Evolutionary conservation across 1,140 invertebrate species (phyloP), one percentile per base, ranked within the genome.

Genomic region (Asbolus verrucosus): DNA sequence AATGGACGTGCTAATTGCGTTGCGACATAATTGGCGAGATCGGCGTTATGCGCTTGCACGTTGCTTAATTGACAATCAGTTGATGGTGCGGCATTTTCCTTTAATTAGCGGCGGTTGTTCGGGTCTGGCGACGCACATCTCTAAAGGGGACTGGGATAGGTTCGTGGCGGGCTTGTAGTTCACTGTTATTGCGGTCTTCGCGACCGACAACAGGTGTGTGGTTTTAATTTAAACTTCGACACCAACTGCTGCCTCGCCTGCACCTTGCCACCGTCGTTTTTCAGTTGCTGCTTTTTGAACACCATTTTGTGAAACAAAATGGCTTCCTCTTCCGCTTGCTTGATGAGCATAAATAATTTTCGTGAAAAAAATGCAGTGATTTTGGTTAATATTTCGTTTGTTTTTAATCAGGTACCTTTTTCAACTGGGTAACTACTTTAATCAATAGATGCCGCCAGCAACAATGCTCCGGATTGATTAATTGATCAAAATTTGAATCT

Each of bases 101-200:
- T n/a, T n/a, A 8, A 30, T 5, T 30, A 4, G 0, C 11, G 33
- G n/a, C 0, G 6, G 33, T n/a, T 4, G n/a, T 0, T n/a, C 6
- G n/a, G 3, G 3, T 11, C 11, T 1, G n/a, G 5, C 11, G 19
- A 27, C n/a, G 27, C 60, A 24, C 60, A 36, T 62, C 30, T 62
- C 60, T 11, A 62, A 62, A 41, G 31, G 60, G 30, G 31, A 61
- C 59, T 61, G 30, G 60, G 30, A 38, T 62, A 62, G 31, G 60
- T 19, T 24, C 2, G 19, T 50, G 21, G 31, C 60, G 60, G 60
- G 27, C 33, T 24, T 36, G 31, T 30, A 31, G 31, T 24, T 13
- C 13, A 11, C 54, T 30, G 60, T 62, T 62, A 36, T 36, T 62
- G 31, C 60, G 15, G 24, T 27, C 46, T 54, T 27, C 18, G 21